Evolutionary conservation across 1,140 invertebrate genomes (phyloP).

Genomic region (Muscidifurax raptorellus): DNA sequence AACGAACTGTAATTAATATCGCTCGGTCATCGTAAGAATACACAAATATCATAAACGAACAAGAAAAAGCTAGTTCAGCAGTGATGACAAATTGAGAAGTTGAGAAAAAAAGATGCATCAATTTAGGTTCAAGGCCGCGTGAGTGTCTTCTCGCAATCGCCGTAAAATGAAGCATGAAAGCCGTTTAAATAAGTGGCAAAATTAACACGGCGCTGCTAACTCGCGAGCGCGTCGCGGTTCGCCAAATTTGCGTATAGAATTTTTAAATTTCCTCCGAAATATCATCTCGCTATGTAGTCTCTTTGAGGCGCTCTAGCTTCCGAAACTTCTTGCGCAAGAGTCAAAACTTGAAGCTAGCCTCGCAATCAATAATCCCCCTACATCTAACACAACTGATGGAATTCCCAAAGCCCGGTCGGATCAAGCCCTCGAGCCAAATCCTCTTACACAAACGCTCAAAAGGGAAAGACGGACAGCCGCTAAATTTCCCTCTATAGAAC

Average conservation of each 20-base stretch:
- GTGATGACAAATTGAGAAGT: background rate
- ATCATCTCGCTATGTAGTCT: background rate
- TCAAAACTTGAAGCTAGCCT: background rate
- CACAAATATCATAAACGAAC: no score
- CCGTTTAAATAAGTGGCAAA: slow-evolving; percentile 16
- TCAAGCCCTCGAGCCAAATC: slow-evolving; percentile 3
- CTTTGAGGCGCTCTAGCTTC: background rate
- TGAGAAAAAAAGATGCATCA: background rate
- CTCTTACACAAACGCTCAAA: background rate
- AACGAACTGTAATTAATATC: no score
- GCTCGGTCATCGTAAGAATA: no score
- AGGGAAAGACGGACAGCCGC: background rate
- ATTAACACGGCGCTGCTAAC: slow-evolving; percentile 20
- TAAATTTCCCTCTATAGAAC: background rate
- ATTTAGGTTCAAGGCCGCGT: background rate
- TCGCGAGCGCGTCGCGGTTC: background rate
- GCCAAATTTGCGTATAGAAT: background rate
- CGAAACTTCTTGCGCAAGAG: background rate
- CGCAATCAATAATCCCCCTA: background rate
- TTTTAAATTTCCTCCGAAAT: background rate
- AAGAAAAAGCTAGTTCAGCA: background rate
- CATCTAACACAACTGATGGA: background rate
- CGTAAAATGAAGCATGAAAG: slow-evolving; percentile 3
- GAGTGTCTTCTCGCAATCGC: background rate
- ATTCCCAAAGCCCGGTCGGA: background rate